Evolutionary conservation across 2,113 vertebrate genomes (phyloP), one percentile per base, ranked within the genome.

Genomic region (Engraulis encrasicolus): DNA sequence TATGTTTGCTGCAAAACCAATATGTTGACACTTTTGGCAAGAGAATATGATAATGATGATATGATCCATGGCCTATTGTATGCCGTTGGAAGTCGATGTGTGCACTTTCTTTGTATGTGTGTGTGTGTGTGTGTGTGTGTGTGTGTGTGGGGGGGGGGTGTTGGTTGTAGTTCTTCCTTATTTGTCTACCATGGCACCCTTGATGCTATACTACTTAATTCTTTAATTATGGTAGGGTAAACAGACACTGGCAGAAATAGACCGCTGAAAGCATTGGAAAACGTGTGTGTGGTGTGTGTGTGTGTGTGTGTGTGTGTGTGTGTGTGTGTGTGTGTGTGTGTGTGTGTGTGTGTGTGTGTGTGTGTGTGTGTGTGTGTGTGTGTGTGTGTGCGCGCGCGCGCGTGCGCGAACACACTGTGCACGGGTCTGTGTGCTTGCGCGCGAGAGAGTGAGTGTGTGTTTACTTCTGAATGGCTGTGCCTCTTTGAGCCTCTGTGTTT

Each of bases 211-310:
- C 78, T 80, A 84, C 74, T 49, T 81, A 86, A 83, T 84, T 82
- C 84, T 82, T 84, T 84, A 84, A 86, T 86, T 84, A 86, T 78
- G 58, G 20, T 23, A 50, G 40, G 61, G 82, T 88, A 86, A 88
- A 84, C 81, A 86, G 80, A 50, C 78, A 50, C 78, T 31, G 85
- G 78, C 61, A 82, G 81, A 38, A 78, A 48, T 79, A 88, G 80
- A 19, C 80, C 77, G 71, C 6, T 79, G 66, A 79, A 49, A 48
- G 58, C 27, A 74, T 45, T 45, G 40, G 40, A 45, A 3, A 9
- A 5, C 9, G 40, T 45, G 40, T 45, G 40, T 45, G 40, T 45
- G 40, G 3, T 45, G 40, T 45, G 40, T 45, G 40, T 45, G 3
- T 45, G 40, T 45, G 3, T 45, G 9, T 45, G 3, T 45, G 40